Evolutionary conservation across 2,113 vertebrate species (phyloP).

Genomic region (Barbus barbus): DNA sequence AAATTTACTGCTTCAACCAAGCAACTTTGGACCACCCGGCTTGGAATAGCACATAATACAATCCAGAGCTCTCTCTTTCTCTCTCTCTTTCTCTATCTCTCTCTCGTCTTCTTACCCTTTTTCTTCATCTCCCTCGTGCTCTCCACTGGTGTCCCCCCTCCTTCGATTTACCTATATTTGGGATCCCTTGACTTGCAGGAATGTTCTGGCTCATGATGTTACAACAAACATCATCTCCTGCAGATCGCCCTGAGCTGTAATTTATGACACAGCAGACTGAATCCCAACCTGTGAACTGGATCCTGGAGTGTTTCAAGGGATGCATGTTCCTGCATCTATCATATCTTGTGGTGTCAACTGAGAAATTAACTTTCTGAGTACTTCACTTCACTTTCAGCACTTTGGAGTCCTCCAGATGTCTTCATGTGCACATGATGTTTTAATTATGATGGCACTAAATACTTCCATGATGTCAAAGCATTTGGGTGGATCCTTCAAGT

Average conservation of each 20-base stretch:
- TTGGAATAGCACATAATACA: conserved; percentile 61
- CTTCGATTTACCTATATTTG: conserved; percentile 56
- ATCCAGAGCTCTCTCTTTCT: conserved; percentile 57
- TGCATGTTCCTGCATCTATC: neutral
- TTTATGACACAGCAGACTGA: conserved; percentile 28
- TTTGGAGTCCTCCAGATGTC: neutral
- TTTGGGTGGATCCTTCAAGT: neutral
- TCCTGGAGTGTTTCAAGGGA: neutral
- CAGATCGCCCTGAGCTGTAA: conserved; percentile 12
- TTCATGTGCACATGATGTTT: neutral
- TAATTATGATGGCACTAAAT: neutral
- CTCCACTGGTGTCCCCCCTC: conserved; percentile 35
- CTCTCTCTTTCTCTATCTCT: conserved; percentile 9
- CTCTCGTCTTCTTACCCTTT: neutral
- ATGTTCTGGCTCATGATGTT: conserved; percentile 48
- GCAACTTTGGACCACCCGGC: conserved; percentile 60
- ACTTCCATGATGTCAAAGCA: conserved; percentile 15
- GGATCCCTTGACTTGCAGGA: conserved; percentile 50
- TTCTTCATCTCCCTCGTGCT: neutral
- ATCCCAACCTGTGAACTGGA: neutral
- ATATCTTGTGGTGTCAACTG: neutral
- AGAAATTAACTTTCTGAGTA: neutral
- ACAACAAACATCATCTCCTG: conserved; percentile 38
- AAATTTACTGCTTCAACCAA: conserved; percentile 60
- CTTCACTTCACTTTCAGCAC: neutral